phyloP scores from a whole-genome alignment of 2,797 vertebrate species.

The Spinus olivaceus region DNA sequence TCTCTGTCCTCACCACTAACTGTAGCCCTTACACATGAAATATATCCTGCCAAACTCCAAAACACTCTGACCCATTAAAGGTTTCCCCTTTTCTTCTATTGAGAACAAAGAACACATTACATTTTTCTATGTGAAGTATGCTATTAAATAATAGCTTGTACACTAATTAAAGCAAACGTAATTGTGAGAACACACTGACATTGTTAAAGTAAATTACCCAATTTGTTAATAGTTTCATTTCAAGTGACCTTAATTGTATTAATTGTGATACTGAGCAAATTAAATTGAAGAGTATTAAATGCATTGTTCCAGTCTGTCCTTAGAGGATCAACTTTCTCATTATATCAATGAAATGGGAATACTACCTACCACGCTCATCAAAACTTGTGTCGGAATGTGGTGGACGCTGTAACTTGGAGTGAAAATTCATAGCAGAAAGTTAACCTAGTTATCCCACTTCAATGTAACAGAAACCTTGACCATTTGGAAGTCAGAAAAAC shows the following conservation, averaged over 20 bases:
- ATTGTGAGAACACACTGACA: constrained; percentile 80
- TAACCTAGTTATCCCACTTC: background rate
- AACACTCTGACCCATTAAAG: constrained; percentile 50
- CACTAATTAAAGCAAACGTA: constrained; percentile 79
- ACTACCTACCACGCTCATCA: constrained; percentile 30
- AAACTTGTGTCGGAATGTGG: background rate
- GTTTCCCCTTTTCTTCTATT: constrained; percentile 58
- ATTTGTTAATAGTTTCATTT: constrained; percentile 79
- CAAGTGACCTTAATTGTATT: constrained; percentile 80
- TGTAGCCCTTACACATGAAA: background rate
- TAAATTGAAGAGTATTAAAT: constrained; percentile 77
- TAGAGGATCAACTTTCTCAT: constrained; percentile 69
- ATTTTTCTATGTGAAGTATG: constrained; percentile 70
- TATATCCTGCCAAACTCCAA: background rate
- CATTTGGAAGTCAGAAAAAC: background rate
- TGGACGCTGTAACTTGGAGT: background rate
- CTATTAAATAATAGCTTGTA: constrained; percentile 77
- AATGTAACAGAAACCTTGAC: background rate
- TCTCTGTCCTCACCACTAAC: background rate
- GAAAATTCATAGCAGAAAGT: constrained; percentile 9
- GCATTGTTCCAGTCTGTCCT: constrained; percentile 73
- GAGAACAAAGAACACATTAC: constrained; percentile 66
- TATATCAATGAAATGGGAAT: constrained; percentile 70
- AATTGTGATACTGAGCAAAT: constrained; percentile 77
- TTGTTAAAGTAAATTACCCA: constrained; percentile 79